Evolutionary conservation across 2,888 invertebrate species (phyloP), one percentile per base, ranked within the genome.

Genomic region (Netelia inedita): DNA sequence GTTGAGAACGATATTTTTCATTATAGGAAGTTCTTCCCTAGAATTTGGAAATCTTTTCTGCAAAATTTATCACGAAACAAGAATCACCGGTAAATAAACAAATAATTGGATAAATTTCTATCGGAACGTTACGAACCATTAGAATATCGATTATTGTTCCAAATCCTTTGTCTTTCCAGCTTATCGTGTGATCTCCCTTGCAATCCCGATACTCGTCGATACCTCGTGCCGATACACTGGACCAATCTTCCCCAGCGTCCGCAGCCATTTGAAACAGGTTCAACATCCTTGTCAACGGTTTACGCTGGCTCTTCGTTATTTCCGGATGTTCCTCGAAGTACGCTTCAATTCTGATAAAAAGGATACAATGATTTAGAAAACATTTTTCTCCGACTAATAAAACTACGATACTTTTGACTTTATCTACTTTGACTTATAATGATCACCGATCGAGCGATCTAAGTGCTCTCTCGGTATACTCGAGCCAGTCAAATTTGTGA

Each of bases 41-140:
- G 90, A 89, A 68, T 92, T 86, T 16, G 92, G 92, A 53, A 88
- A 87, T 23, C 89, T 90, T 90, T 91, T 91, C 92, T 92, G 41
- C 11, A 35, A 59, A 11, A 73, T 43, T 2, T 1, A n/a, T 14
- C 55, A 59, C n/a, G 1, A 46, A 16, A 46, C 14, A 8, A 16
- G 41, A 82, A 82, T 19, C 21, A 16, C 19, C 2, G 1, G 55
- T 1, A 1, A 35, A 35, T 35, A 6, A 0, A 35, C 5, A 35
- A 35, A 35, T 35, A 35, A 35, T 35, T 35, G 5, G 8, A 35
- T 8, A 8, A 5, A 35, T 35, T 35, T 35, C 6, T 35, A 35
- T 6, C 6, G 8, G 35, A 35, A 35, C 35, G 35, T 8, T 14
- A 69, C 75, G 57, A 19, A 92, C 92, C 90, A 90, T 91, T 82